Evolutionary conservation across 2,888 invertebrate genomes (phyloP).

Genomic region (Leptarthrus brevirostris): DNA sequence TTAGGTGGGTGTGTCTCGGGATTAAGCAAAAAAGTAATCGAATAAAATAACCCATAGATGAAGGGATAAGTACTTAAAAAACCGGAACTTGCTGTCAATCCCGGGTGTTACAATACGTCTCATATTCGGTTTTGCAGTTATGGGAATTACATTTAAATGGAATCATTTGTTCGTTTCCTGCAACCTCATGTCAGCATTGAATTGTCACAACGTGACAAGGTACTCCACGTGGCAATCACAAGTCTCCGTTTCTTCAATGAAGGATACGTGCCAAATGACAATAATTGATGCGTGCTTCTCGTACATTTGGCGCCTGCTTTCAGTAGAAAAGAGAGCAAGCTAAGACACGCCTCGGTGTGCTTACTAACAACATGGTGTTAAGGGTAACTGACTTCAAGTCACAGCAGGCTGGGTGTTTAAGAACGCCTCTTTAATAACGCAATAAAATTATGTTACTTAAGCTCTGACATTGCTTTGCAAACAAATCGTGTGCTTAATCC

Average conservation of each 20-base stretch:
- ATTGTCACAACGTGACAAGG: background rate
- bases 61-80: constrained; percentile 41
- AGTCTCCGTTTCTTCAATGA: constrained; percentile 8
- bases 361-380: background rate
- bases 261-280: constrained; percentile 21
- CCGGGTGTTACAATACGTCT: constrained; percentile 46
- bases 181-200: constrained; percentile 8
- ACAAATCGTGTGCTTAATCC: no score
- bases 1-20: constrained; percentile 53
- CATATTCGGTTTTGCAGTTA: constrained; percentile 14
- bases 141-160: constrained; percentile 39
- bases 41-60: constrained; percentile 43
- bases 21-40: constrained; percentile 50
- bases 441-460: constrained; percentile 21
- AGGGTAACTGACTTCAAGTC: background rate
- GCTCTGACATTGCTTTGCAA: no score
- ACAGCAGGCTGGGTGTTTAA: constrained; percentile 27
- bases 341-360: background rate
- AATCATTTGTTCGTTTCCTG: constrained; percentile 44
- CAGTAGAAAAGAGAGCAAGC: constrained; percentile 39
- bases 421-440: constrained; percentile 37
- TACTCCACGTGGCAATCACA: constrained; percentile 44
- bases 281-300: constrained; percentile 36
- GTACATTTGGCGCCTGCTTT: constrained; percentile 31
- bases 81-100: constrained; percentile 52